These are phyloP conservation scores for Microcebus griseorufus DNA, from an alignment of 2,113 vertebrate species.

Conservation along the genomic window DNA sequence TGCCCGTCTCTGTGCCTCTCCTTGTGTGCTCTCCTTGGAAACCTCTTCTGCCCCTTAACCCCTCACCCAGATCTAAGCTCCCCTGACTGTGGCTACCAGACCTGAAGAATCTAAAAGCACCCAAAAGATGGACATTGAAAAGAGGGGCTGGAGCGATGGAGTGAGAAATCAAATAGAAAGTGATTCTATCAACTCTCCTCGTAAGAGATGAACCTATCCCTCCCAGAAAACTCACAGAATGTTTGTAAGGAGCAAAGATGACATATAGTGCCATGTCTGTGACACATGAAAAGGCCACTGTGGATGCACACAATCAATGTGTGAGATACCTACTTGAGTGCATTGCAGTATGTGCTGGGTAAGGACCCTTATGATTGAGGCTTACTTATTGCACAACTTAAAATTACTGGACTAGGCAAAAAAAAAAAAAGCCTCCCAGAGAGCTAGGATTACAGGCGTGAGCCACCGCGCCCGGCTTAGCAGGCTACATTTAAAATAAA, in stretches of 20 bases:
- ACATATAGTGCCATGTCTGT: fast-evolving
- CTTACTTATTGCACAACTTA: background rate
- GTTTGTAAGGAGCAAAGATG: background rate
- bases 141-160: fast-evolving
- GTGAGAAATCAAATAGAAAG: background rate
- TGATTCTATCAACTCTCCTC: fast-evolving
- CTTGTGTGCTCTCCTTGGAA: background rate
- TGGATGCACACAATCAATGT: background rate
- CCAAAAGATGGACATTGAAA: background rate
- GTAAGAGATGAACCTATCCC: too few relatives aligned
- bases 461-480: too few relatives aligned
- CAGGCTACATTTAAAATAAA: conserved; percentile 46
- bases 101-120: background rate
- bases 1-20: background rate
- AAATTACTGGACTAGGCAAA: background rate
- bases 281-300: background rate
- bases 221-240: background rate
- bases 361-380: background rate
- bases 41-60: too few relatives aligned
- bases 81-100: too few relatives aligned
- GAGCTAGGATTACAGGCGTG: too few relatives aligned
- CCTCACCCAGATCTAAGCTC: background rate
- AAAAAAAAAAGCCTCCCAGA: too few relatives aligned
- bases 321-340: background rate
- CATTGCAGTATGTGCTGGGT: background rate